These are phyloP conservation scores for Heterodera schachtii DNA, from an alignment of 1,140 invertebrate genomes.

Conservation along the genomic window DNA sequence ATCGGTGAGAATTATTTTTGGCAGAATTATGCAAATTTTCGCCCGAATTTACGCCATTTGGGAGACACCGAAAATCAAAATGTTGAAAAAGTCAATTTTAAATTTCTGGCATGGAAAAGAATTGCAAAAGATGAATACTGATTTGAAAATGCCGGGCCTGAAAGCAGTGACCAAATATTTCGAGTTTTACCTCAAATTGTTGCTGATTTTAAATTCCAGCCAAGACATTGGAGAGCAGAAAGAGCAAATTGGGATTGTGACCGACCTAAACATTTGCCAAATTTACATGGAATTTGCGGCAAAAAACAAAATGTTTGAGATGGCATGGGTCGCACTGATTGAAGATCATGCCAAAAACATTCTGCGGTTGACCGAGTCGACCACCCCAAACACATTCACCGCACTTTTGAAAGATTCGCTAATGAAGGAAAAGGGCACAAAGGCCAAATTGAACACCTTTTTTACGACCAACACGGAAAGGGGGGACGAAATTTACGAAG, in stretches of 20 bases:
- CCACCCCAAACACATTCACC: neutral
- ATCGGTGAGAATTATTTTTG: neutral
- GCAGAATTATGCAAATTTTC: neutral
- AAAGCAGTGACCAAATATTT: neutral
- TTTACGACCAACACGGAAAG: neutral
- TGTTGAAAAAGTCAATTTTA: neutral
- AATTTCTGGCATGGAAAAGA: neutral
- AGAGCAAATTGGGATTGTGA: neutral
- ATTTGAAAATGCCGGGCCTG: neutral
- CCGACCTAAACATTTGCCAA: neutral
- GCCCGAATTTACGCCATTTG: neutral
- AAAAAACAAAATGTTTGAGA: neutral
- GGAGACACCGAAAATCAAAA: neutral
- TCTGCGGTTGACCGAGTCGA: neutral
- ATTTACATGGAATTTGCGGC: neutral
- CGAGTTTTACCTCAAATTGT: neutral
- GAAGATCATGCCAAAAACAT: neutral
- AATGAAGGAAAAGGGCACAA: neutral
- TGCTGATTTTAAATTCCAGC: neutral
- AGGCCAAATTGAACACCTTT: neutral
- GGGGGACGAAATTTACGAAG: neutral
- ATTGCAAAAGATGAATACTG: neutral
- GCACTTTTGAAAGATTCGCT: neutral
- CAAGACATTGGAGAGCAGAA: neutral
- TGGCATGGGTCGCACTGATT: neutral